These are phyloP conservation scores for Pagetopsis macropterus DNA, from an alignment of 2,797 vertebrate species.

Conservation along the genomic window DNA sequence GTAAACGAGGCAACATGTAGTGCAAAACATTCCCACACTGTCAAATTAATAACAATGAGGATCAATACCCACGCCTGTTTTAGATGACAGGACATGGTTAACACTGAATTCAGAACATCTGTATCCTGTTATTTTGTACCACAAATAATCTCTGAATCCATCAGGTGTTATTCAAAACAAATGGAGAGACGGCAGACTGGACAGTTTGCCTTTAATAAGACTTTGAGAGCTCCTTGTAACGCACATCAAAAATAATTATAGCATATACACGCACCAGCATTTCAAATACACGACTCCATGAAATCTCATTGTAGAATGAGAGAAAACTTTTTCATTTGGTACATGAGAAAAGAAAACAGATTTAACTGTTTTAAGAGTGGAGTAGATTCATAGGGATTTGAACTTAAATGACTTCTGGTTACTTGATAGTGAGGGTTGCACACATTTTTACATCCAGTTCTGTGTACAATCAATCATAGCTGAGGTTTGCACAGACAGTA, in stretches of 20 bases:
- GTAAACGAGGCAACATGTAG: conserved; percentile 27
- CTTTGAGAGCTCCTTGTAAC: conserved; percentile 62
- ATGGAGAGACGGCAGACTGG: conserved; percentile 51
- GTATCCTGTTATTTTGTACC: background rate
- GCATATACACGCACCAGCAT: conserved; percentile 69
- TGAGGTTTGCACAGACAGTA: conserved; percentile 44
- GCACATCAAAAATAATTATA: conserved; percentile 79
- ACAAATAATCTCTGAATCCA: background rate
- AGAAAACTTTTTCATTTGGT: conserved; percentile 56
- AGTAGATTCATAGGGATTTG: conserved; percentile 33
- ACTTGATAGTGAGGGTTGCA: conserved; percentile 18
- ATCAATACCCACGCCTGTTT: conserved; percentile 20
- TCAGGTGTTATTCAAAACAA: conserved; percentile 9
- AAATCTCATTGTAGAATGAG: conserved; percentile 52
- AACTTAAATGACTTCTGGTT: conserved; percentile 38
- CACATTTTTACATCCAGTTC: conserved; percentile 56
- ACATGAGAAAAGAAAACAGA: conserved; percentile 41
- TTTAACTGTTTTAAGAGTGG: conserved; percentile 39
- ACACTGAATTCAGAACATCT: conserved; percentile 23
- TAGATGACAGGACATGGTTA: conserved; percentile 20
- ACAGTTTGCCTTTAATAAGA: conserved; percentile 80
- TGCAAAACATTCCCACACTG: conserved; percentile 21
- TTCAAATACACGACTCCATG: conserved; percentile 62
- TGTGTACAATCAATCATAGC: conserved; percentile 62
- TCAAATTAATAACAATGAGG: conserved; percentile 35